phyloP scores from a whole-genome alignment of 2,888 invertebrate genomes.

The Agonopterix heracliana region DNA sequence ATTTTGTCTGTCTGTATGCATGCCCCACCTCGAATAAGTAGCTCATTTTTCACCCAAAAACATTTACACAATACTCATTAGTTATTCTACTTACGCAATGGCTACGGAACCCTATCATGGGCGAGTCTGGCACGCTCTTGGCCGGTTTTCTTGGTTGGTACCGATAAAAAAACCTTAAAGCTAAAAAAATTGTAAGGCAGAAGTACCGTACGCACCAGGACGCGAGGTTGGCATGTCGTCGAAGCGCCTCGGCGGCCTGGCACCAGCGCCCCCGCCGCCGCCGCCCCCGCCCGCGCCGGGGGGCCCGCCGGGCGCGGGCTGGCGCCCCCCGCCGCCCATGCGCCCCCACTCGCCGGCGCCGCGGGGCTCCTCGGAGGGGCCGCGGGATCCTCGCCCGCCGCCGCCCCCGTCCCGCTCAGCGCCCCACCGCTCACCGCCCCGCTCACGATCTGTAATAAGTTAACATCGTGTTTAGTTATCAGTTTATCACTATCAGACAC shows the following conservation, averaged over 20 bases:
- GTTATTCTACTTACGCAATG: too few species aligned
- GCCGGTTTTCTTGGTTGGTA: too few species aligned
- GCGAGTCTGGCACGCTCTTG: too few species aligned
- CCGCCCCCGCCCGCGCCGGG: slow-evolving; percentile 39
- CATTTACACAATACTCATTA: too few species aligned
- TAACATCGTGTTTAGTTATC: too few species aligned
- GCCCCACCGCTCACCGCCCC: slow-evolving; percentile 42
- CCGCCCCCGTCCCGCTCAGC: slow-evolving; percentile 45
- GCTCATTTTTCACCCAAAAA: too few species aligned
- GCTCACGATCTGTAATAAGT: slow-evolving; percentile 30
- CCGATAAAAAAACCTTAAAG: neutral
- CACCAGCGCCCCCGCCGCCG: slow-evolving; percentile 25
- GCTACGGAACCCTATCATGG: too few species aligned
- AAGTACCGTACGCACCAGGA: slow-evolving; percentile 34
- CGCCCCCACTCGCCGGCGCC: slow-evolving; percentile 58
- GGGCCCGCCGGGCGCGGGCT: slow-evolving; percentile 25
- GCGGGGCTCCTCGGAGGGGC: slow-evolving; percentile 56
- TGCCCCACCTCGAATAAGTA: too few species aligned
- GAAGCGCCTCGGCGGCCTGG: slow-evolving; percentile 39
- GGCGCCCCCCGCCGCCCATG: slow-evolving; percentile 44
- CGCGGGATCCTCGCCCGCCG: slow-evolving; percentile 48
- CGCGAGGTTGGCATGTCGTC: slow-evolving; percentile 63
- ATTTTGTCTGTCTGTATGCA: too few species aligned
- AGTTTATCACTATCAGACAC: too few species aligned
- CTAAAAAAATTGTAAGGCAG: too few species aligned